Evolutionary conservation across 2,113 vertebrate species (phyloP).

Genomic region (Gallinago jamesoni): DNA sequence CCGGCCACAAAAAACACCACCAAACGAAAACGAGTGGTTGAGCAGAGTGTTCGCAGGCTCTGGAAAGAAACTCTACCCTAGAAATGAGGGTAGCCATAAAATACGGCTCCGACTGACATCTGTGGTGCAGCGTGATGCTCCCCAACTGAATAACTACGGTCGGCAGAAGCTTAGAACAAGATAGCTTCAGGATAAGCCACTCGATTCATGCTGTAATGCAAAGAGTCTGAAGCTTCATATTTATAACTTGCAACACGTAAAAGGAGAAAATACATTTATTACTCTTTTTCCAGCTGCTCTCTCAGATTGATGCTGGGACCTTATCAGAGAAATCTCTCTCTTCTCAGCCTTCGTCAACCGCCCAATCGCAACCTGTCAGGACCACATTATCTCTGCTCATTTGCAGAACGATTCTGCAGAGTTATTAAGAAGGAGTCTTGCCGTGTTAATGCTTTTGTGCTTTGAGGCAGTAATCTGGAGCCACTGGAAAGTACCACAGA

Average conservation of each 20-base stretch:
- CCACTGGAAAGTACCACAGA: not conserved
- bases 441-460: not conserved
- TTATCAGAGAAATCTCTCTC: not conserved
- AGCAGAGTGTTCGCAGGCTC: rapidly evolving
- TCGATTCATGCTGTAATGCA: not conserved
- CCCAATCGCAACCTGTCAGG: constrained; percentile 5
- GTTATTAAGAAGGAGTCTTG: constrained; percentile 7
- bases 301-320: not conserved
- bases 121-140: not conserved
- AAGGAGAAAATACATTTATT: not conserved
- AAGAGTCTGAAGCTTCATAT: not conserved
- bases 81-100: not conserved
- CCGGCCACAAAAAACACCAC: not conserved
- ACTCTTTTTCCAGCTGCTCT: not conserved
- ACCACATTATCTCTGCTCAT: not conserved
- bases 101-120: rapidly evolving
- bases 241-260: not conserved
- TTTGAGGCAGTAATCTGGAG: constrained; percentile 22
- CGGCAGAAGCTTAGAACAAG: not conserved
- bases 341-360: not conserved
- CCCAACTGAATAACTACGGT: not conserved
- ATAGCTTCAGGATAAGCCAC: not conserved
- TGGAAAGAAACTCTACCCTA: not conserved
- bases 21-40: rapidly evolving
- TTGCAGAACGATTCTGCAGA: constrained; percentile 5